phyloP scores from a whole-genome alignment of 1,140 invertebrate species.

The Drosophila kurseongensis region DNA sequence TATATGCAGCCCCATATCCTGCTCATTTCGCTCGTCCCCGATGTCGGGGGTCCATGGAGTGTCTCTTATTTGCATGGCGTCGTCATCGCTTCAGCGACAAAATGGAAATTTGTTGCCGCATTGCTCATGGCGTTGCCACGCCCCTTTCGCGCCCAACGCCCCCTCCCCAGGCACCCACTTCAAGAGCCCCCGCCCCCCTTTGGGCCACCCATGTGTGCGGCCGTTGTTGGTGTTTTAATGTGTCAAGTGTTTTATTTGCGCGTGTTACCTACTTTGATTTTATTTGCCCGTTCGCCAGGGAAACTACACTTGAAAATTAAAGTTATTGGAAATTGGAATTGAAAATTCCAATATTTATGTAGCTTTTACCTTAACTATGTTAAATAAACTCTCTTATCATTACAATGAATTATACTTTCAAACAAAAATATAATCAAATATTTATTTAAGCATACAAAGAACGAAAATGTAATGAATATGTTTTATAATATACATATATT shows the following conservation, averaged over 20 bases:
- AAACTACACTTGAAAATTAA: constrained; percentile 7
- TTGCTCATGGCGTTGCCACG: constrained; percentile 63
- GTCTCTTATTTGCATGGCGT: constrained; percentile 77
- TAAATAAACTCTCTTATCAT: too few relatives aligned
- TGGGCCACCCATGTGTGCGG: constrained; percentile 44
- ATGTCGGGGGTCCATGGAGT: constrained; percentile 45
- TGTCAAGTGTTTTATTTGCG: constrained; percentile 83
- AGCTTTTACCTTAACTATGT: too few relatives aligned
- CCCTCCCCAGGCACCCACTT: neutral
- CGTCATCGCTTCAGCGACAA: constrained; percentile 57
- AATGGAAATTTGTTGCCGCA: constrained; percentile 80
- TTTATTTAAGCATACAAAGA: too few relatives aligned
- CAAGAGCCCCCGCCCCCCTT: constrained; percentile 3
- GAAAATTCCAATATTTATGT: too few relatives aligned
- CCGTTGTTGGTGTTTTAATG: constrained; percentile 76
- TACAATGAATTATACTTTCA: too few relatives aligned
- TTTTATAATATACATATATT: neutral
- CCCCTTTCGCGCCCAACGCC: neutral
- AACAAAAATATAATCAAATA: neutral
- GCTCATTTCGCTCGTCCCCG: constrained; percentile 39
- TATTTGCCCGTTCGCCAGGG: constrained; percentile 63
- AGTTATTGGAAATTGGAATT: neutral
- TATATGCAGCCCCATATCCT: constrained; percentile 60
- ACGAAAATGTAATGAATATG: neutral
- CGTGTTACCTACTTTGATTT: constrained; percentile 83